Evolutionary conservation across 1,140 invertebrate genomes (phyloP).

Genomic region (Drosophila orena): DNA sequence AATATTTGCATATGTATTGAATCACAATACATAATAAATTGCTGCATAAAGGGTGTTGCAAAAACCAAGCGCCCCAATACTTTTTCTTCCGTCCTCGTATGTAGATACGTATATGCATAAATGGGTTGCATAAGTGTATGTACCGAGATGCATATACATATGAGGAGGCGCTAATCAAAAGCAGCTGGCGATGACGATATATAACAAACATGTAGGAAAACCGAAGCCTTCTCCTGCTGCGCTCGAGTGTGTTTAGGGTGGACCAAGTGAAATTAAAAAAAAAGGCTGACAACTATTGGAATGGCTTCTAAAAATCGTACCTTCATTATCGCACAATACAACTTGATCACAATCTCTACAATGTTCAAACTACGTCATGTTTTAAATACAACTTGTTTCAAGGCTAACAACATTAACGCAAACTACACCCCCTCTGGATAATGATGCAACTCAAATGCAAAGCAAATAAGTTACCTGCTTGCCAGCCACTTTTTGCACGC

Average conservation of each 20-base stretch:
- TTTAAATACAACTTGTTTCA: background rate
- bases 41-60: too few species aligned
- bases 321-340: too few species aligned
- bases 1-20: too few species aligned
- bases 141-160: slow-evolving; percentile 16
- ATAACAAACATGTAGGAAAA: slow-evolving; percentile 31
- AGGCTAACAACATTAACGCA: background rate
- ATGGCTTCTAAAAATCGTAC: too few species aligned
- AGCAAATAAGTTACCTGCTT: slow-evolving; percentile 1
- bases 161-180: slow-evolving; percentile 64
- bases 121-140: background rate
- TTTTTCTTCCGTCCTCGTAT: slow-evolving; percentile 6
- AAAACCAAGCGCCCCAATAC: background rate
- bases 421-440: background rate
- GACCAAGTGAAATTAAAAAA: slow-evolving; percentile 10
- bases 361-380: too few species aligned
- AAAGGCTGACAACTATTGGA: too few species aligned
- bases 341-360: too few species aligned
- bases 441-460: background rate
- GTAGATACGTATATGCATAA: slow-evolving; percentile 1
- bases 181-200: slow-evolving; percentile 60
- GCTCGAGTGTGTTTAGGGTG: slow-evolving; percentile 33
- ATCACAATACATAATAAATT: too few species aligned
- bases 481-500: slow-evolving; percentile 2
- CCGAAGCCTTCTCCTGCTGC: slow-evolving; percentile 10